Base-by-base conservation (phyloP, 2,888 invertebrate species). In the Arrhopalites spinosus region DNA sequence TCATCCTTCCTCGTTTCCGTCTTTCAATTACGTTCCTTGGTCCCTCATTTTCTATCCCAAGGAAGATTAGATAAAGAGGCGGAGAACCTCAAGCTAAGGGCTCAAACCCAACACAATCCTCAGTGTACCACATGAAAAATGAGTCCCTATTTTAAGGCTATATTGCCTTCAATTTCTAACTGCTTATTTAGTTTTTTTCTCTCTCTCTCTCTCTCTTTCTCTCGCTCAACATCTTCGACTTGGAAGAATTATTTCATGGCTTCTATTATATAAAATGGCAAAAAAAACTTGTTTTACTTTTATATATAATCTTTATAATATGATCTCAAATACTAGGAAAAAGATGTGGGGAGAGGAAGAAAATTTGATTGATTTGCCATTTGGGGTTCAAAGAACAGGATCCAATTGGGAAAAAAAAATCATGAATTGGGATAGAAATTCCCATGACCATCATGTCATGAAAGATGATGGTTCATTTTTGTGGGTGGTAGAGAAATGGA, bases 301-400 rank as follows among this genome's bases (percentile, higher is more conserved):
- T n/a, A n/a, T n/a, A 8, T 53, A 11, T 45, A 13, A 17, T 53
- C 3, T 47, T 47, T n/a, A 13, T 47, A 47, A n/a, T 13, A 47
- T 47, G 45, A 45, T 47, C 47, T 47, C 13, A 1, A 7, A 1
- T 47, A n/a, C 47, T 47, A 47, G 47, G 59, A 59, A 7, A 59
- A 23, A 59, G 23, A 59, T 17, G 23, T 56, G 53, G n/a, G 59
- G 53, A 53, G 23, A 61, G 23, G n/a, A 29, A 20, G 64, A 43
- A 43, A 61, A 72, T 61, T 64, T 72, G 71, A 72, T 72, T 72
- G 71, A 72, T 72, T 72, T 72, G 71, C 71, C 71, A 72, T 72
- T 72, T 72, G 71, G 61, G 43, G 27, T 64, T 64, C 64, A 64
- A 64, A 30, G 71, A 29, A 59, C 27, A 29, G 43, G 23, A 72